Percentiles rank a stretch among this genome's conserved stretches.
Evolutionary conservation across 2,113 vertebrate species (phyloP).

Genomic region (Tachycineta bicolor): DNA sequence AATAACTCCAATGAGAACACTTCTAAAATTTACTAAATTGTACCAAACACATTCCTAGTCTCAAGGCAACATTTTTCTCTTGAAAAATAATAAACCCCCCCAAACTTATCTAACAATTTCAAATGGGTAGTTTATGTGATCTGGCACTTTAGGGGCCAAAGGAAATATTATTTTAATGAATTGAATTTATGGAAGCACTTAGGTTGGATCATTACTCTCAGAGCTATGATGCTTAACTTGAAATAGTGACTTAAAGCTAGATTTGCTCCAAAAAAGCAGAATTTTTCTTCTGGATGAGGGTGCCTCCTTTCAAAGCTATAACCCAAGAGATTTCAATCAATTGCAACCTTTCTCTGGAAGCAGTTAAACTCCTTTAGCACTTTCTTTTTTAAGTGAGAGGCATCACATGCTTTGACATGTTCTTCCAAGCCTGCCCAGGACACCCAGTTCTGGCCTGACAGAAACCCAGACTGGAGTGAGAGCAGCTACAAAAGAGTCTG

Average conservation of each 20-base stretch:
- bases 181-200: constrained; percentile 34
- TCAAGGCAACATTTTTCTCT: neutral
- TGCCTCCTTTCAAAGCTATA: neutral
- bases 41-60: constrained; percentile 1
- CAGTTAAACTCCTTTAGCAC: neutral
- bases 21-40: constrained; percentile 23
- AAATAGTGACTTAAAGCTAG: constrained; percentile 16
- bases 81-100: neutral
- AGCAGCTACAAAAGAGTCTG: neutral
- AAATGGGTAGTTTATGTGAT: constrained; percentile 18
- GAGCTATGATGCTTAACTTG: neutral
- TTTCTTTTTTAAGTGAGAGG: neutral
- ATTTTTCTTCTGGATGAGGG: neutral
- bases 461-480: neutral
- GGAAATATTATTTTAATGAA: constrained; percentile 54
- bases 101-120: constrained; percentile 24
- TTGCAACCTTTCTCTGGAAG: neutral
- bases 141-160: neutral
- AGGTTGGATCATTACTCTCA: constrained; percentile 28
- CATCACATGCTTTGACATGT: rapidly evolving
- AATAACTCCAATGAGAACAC: constrained; percentile 7
- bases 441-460: neutral
- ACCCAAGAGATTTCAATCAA: neutral
- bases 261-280: neutral
- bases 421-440: neutral